Evolutionary conservation across 2,888 invertebrate species (phyloP).

Genomic region (Torymus texanus): DNA sequence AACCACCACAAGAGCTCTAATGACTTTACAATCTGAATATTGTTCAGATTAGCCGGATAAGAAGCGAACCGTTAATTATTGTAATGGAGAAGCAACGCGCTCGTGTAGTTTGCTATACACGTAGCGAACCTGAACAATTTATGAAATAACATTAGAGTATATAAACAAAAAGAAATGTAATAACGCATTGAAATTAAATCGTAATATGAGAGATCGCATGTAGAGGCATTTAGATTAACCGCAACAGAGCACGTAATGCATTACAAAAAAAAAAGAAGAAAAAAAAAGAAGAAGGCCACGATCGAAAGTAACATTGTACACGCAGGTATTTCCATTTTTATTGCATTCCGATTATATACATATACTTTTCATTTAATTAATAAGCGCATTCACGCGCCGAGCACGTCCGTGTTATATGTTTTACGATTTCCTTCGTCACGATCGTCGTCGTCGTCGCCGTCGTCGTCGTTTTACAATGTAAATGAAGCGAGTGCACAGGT

Average conservation of each 20-base stretch:
- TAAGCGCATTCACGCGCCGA: neutral
- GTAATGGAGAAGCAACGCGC: too few relatives aligned
- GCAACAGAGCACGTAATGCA: neutral
- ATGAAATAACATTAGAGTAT: neutral
- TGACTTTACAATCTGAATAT: too few relatives aligned
- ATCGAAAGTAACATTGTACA: neutral
- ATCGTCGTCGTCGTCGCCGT: neutral
- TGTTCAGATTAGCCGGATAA: too few relatives aligned
- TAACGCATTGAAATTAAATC: slow-evolving; percentile 22
- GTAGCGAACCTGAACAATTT: slow-evolving; percentile 5
- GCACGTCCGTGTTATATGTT: neutral
- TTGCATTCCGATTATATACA: neutral
- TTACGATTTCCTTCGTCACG: slow-evolving; percentile 9
- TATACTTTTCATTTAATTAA: neutral
- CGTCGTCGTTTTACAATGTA: neutral
- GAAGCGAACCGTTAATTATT: too few relatives aligned
- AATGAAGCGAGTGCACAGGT: too few relatives aligned
- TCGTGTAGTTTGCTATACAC: neutral
- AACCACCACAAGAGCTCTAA: too few relatives aligned
- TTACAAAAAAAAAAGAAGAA: neutral
- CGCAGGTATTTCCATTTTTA: neutral
- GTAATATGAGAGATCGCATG: neutral
- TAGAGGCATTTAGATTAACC: slow-evolving; percentile 9
- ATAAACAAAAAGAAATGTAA: neutral
- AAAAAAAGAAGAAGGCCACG: neutral